Base-by-base conservation (phyloP, 1,140 invertebrate species). In the Eurosta solidaginis region DNA sequence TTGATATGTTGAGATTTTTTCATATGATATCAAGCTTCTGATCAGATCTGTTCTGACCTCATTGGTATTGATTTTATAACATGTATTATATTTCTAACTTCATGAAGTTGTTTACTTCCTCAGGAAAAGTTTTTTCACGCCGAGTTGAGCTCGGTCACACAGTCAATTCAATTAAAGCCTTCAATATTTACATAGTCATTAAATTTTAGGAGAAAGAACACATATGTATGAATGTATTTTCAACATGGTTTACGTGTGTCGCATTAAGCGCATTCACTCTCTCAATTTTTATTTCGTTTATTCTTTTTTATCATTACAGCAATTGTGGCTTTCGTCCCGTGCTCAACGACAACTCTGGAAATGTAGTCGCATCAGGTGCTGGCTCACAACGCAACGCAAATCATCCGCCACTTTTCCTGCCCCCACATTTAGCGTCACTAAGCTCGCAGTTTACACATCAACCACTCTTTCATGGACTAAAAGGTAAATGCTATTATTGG, bases 401-500 rank as follows among this genome's bases (percentile, higher is more conserved):
- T 63, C 90, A 88, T 63, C 42, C 78, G 29, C 47, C 92, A 3
- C 89, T 96, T 17, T 96, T 96, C 89, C 92, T 95, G 84, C 94
- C 94, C 20, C 93, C 94, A 1, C 94, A 95, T 85, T 88, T 95
- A 81, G 93, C 93, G 3, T 92, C 93, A 80, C 88, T 92, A 20
- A 89, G 90, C 74, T 92, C 91, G 78, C 93, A 93, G 83, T 93
- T 96, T 84, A 93, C 93, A 50, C 94, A 95, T 76, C 94, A 95
- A 78, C 94, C 94, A 1, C 90, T 95, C 27, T 96, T 96, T 87
- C 92, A 93, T 80, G 89, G 87, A 82, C 89, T 94, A 50, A 94
- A 94, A 92, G 93, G 93, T 93, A 89, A 89, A 81, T 84, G 36
- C 74, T 27, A 45, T 78, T 78, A 44, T 63, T 50, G 4, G 45